A percentile compares a stretch with the other conserved stretches of the same genome.
These are phyloP conservation scores for Bhutanitis thaidina DNA, from an alignment of 2,888 invertebrate genomes.

Conservation along the genomic window DNA sequence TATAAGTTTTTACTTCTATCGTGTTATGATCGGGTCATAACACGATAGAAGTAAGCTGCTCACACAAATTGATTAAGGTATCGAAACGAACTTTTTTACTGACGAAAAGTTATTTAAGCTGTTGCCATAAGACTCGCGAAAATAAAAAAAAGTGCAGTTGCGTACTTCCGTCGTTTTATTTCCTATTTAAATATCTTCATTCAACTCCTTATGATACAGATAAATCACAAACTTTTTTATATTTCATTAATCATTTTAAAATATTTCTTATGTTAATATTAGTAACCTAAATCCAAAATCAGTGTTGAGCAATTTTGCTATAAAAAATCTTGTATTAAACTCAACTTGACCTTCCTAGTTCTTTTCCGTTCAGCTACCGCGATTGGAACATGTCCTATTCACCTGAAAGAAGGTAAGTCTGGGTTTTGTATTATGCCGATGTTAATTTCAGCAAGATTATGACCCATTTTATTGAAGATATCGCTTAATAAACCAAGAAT, in stretches of 20 bases:
- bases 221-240: conserved; percentile 30
- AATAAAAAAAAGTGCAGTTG: conserved; percentile 21
- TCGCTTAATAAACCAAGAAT: conserved; percentile 20
- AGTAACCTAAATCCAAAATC: conserved; percentile 25
- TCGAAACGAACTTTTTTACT: too few species aligned
- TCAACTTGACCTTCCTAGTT: conserved; percentile 80
- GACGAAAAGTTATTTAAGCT: too few species aligned
- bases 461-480: conserved; percentile 26
- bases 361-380: conserved; percentile 88
- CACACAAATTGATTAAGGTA: too few species aligned
- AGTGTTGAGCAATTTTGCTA: conserved; percentile 20
- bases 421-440: conserved; percentile 47
- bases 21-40: too few species aligned
- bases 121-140: too few species aligned
- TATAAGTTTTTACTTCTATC: too few species aligned
- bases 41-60: too few species aligned
- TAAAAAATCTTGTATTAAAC: conserved; percentile 64
- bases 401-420: conserved; percentile 89
- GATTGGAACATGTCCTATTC: conserved; percentile 91
- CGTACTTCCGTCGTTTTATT: conserved; percentile 63
- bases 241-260: conserved; percentile 44
- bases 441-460: conserved; percentile 37
- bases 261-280: conserved; percentile 39
- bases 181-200: conserved; percentile 49
- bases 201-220: conserved; percentile 37